Percentiles rank a stretch among this genome's conserved stretches.
These are phyloP conservation scores for Hirudinaria manillensis DNA, from an alignment of 2,888 invertebrate species.

Conservation along the genomic window DNA sequence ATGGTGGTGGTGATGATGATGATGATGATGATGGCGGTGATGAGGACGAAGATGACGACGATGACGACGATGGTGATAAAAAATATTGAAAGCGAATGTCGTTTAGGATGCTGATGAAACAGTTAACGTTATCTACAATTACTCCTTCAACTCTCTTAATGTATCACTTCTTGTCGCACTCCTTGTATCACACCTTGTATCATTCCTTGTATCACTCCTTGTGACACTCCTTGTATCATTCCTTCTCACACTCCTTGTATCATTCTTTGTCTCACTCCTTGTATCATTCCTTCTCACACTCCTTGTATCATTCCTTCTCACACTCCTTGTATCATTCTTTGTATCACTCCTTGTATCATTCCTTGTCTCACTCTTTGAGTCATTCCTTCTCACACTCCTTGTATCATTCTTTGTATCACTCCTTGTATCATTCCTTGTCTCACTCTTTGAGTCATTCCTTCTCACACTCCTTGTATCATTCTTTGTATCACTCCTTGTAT, in stretches of 20 bases:
- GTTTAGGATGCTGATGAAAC: no score
- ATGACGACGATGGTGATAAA: no score
- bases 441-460: no score
- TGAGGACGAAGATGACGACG: no score
- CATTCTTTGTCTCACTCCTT: not conserved
- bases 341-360: not conserved
- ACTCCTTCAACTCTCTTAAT: not conserved
- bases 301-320: not conserved
- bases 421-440: not conserved
- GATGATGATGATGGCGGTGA: not conserved
- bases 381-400: not conserved
- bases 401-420: not conserved
- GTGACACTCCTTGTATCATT: not conserved
- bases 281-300: not conserved
- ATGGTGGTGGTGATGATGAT: not conserved
- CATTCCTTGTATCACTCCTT: not conserved
- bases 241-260: not conserved
- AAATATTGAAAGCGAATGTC: no score
- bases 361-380: not conserved
- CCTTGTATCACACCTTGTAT: conserved; percentile 1
- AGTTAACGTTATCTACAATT: no score
- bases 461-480: not conserved
- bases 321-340: not conserved
- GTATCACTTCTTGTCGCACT: not conserved
- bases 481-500: not conserved